Evolutionary conservation across 2,797 vertebrate species (phyloP).

Genomic region (Brachymystax lenok): DNA sequence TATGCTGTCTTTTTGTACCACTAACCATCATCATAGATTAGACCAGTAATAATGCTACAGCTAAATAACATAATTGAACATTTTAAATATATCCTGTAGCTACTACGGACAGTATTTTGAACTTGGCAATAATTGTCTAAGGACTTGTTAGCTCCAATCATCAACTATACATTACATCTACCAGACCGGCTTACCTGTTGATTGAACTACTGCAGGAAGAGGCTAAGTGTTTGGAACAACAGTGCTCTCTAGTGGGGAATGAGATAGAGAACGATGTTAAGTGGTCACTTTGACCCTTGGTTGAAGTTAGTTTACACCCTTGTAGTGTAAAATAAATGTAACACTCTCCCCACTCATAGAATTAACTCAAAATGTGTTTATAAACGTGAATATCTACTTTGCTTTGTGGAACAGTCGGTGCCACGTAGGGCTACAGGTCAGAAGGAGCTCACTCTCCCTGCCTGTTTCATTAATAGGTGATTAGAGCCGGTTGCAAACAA

Average conservation of each 20-base stretch:
- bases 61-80: slow-evolving; percentile 3
- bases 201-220: slow-evolving; percentile 38
- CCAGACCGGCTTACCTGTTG: slow-evolving; percentile 64
- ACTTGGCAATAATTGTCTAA: slow-evolving; percentile 36
- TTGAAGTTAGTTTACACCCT: too few species aligned
- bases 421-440: too few species aligned
- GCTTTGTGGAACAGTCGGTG: too few species aligned
- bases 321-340: too few species aligned
- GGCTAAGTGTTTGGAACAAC: slow-evolving; percentile 57
- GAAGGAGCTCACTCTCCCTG: too few species aligned
- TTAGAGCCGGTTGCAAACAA: too few species aligned
- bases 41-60: background rate
- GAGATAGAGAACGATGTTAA: slow-evolving; percentile 53
- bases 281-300: background rate
- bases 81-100: background rate
- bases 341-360: too few species aligned
- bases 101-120: slow-evolving; percentile 18
- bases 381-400: too few species aligned
- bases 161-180: slow-evolving; percentile 24
- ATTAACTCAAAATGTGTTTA: too few species aligned
- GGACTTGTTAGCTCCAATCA: slow-evolving; percentile 43
- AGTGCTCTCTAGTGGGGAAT: slow-evolving; percentile 69
- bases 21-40: background rate
- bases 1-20: background rate
- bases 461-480: too few species aligned